Percentiles rank a stretch among this genome's conserved stretches.
Conservation (phyloP, 2,113 vertebrate species). For the Notothenia coriiceps region DNA sequence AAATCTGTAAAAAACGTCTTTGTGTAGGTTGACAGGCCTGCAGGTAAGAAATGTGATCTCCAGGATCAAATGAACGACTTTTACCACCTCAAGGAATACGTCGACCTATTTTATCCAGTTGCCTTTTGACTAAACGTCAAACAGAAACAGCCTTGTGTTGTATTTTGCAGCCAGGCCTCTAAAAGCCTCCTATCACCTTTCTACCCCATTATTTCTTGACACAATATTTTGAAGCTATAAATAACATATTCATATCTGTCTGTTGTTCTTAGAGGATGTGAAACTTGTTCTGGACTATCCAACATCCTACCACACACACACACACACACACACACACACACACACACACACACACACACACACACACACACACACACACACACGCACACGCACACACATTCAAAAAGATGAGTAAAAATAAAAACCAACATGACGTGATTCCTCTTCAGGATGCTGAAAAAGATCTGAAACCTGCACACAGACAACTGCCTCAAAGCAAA, state of each 20-base stretch:
- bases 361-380: no score
- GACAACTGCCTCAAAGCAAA: slow-evolving; percentile 24
- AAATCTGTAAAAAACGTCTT: slow-evolving; percentile 28
- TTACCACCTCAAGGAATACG: not conserved
- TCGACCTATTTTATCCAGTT: slow-evolving; percentile 28
- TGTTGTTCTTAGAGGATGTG: not conserved
- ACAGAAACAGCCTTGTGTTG: slow-evolving; percentile 16
- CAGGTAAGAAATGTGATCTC: slow-evolving; percentile 48
- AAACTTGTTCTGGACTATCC: not conserved
- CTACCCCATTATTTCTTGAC: slow-evolving; percentile 10
- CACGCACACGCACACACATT: no score
- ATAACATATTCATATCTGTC: not conserved
- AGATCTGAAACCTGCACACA: slow-evolving; percentile 18
- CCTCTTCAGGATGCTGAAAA: not conserved
- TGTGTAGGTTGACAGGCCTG: slow-evolving; percentile 24
- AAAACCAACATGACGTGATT: not conserved
- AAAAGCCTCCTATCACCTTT: slow-evolving; percentile 23
- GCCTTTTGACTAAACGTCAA: slow-evolving; percentile 31
- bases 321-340: no score
- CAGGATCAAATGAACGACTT: slow-evolving; percentile 35
- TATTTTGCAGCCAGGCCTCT: not conserved
- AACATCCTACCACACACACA: not conserved
- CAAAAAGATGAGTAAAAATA: not conserved
- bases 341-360: no score
- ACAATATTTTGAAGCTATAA: slow-evolving; percentile 15